Evolutionary conservation across 92 coral and sea anemone genomes (phyloP), one percentile per base, ranked within the genome.

Genomic region (Anthopleura xanthogrammica): DNA sequence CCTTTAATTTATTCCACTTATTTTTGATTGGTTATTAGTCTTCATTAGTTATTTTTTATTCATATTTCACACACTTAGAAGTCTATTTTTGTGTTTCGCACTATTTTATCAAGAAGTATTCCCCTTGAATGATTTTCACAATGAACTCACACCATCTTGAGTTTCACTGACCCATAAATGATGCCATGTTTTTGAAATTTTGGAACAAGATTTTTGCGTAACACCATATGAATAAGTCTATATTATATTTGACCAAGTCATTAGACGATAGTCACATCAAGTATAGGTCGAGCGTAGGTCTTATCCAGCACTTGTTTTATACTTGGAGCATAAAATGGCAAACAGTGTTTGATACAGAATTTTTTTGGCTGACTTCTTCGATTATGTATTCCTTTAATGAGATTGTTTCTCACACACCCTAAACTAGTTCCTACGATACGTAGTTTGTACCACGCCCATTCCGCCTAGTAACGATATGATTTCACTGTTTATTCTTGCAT

Each of bases 161-260:
- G 46, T 68, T 68, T 14, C 74, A 68, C 12, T 68, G 74, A 68
- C 74, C 74, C 74, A 68, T 68, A 29, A 68, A 68, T 12, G 74
- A 68, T 29, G 74, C 14, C 17, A 68, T 68, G 43, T 68, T 68
- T 68, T 0, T 68, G 74, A 68, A 68, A 24, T 68, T 68, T 36
- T 68, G 12, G 16, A 23, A 11, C 24, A n/a, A 36, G 74, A 68
- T 68, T 9, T 29, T 68, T 68, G 74, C 2, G 41, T 68, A 68
- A 68, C 14, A 24, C 74, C 74, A 43, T 68, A 11, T 68, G 74
- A 68, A 14, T 29, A 68, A 12, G 46, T 6, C 17, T 19, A 68
- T n/a, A 36, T 16, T 11, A 64, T 29, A 29, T 29, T 29, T 62
- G 70, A 20, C 70, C 29, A 29, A 22, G 74, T 29, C 74, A 11